Percentiles rank a stretch among this genome's conserved stretches.
Evolutionary conservation across 2,113 vertebrate species (phyloP).

Genomic region (Formicarius rufipectus): DNA sequence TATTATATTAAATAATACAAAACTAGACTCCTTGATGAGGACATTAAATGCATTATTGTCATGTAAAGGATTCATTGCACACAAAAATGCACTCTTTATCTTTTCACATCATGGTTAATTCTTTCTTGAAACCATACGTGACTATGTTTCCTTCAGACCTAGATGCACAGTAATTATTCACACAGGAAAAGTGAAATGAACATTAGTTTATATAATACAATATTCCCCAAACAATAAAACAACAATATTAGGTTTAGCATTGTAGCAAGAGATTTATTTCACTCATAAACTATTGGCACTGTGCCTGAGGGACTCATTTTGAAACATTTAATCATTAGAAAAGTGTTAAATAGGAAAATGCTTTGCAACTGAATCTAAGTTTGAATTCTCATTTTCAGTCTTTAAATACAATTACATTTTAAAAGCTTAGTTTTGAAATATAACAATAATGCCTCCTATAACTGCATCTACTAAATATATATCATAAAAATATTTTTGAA

Average conservation of each 20-base stretch:
- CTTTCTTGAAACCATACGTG: neutral
- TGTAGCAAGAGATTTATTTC: conserved; percentile 5
- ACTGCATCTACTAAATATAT: neutral
- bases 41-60: neutral
- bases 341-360: neutral
- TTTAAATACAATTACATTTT: conserved; percentile 7
- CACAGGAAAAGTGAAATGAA: neutral
- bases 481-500: neutral
- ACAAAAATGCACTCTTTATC: neutral
- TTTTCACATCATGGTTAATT: neutral
- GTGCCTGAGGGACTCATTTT: neutral
- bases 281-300: conserved; percentile 1
- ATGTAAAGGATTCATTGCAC: neutral
- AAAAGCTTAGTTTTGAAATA: neutral
- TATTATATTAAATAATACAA: neutral
- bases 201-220: neutral
- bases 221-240: neutral
- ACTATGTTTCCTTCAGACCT: neutral
- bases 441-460: neutral
- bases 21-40: neutral
- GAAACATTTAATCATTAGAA: neutral
- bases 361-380: neutral
- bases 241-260: neutral
- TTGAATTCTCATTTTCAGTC: conserved; percentile 22
- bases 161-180: neutral